Base-by-base conservation (phyloP, 2,113 vertebrate genomes). In the Entomyzon cyanotis region DNA sequence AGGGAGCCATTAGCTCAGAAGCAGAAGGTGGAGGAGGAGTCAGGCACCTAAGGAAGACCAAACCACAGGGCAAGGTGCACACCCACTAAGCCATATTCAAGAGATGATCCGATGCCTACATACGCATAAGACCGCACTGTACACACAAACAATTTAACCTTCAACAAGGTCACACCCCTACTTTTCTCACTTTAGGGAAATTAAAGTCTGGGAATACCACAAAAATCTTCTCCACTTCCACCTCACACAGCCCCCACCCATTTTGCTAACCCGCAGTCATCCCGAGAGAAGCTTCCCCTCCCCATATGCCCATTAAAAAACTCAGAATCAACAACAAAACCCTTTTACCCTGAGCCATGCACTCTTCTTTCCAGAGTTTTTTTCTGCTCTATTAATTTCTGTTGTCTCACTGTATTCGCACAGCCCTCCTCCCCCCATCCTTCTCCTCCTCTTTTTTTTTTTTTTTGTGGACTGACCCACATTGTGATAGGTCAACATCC, bases 341-440 rank as follows among this genome's bases (percentile, higher is more conserved):
- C 63, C 76, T 96, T 94, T 96, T 93, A 96, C 75, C 85, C 94
- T 24, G 73, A 92, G 90, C 88, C 19, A 6, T 63, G 80, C 81
- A 28, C 81, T 94, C 60, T 28, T 80, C 83, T 86, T 89, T 74
- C 93, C 93, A 53, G 67, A 90, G 70, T 94, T 86, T 87, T 93
- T 69, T 97, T 92, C 73, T 88, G 96, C 92, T 96, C 94, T 65
- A 87, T 93, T 92, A 95, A 96, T 92, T 93, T 89, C 95, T 90
- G 85, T 96, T 91, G 88, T 95, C 92, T 89, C n/a, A 30, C 68
- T 71, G 67, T 63, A 86, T 65, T 90, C 41, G 21, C 58, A 59
- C 33, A 89, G 83, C 42, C 59, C 81, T 91, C 95, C 80, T 87
- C 49, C 85, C n/a, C 73, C 76, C 39, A 62, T 22, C 81, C 30